Evolutionary conservation across 2,797 vertebrate genomes (phyloP).

Genomic region (Neosilurus mollespiculum): DNA sequence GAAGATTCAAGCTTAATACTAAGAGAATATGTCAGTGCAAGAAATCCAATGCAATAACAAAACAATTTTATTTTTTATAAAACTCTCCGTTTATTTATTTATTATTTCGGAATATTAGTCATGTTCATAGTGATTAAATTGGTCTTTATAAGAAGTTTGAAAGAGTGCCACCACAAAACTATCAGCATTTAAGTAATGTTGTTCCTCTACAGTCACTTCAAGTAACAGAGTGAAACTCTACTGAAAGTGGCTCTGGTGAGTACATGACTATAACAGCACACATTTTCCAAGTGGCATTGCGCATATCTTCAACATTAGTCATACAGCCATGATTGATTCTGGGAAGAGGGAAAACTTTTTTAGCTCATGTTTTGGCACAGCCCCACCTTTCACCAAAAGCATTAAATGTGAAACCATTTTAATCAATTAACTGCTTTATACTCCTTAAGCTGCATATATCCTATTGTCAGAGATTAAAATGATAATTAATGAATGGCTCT

Average conservation of each 20-base stretch:
- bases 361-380: neutral
- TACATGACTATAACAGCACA: neutral
- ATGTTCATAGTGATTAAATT: neutral
- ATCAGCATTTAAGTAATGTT: neutral
- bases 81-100: neutral
- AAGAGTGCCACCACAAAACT: neutral
- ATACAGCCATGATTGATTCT: constrained; percentile 2
- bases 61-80: no score
- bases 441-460: neutral
- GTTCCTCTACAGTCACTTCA: neutral
- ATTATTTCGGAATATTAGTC: neutral
- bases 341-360: neutral
- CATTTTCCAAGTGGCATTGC: neutral
- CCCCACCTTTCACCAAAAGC: neutral
- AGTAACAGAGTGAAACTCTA: neutral
- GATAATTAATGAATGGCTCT: neutral
- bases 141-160: neutral
- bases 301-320: constrained; percentile 20
- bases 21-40: neutral
- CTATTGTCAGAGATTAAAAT: neutral
- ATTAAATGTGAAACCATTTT: neutral
- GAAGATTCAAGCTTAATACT: neutral
- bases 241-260: neutral
- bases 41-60: neutral
- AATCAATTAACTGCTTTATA: neutral